A percentile compares a stretch with the other conserved stretches of the same genome.
Conservation (phyloP, 2,797 vertebrate genomes). For the Periparus ater region DNA sequence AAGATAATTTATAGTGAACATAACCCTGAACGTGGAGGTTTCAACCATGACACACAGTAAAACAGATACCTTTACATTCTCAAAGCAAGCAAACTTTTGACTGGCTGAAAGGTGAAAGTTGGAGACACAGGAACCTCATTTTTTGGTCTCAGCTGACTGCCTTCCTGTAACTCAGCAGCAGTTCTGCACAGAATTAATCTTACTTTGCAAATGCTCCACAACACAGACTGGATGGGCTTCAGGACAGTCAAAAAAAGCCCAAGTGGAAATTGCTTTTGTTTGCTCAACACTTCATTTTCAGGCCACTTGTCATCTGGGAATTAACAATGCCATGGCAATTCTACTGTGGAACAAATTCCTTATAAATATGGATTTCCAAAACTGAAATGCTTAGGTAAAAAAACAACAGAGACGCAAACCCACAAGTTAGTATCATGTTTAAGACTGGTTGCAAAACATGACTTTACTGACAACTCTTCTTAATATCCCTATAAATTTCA, state of each 20-base stretch:
- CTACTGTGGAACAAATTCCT: slow-evolving; percentile 12
- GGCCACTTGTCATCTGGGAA: neutral
- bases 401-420: neutral
- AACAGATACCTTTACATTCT: neutral
- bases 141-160: neutral
- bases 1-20: neutral
- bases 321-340: slow-evolving; percentile 21
- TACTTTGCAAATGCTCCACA: neutral
- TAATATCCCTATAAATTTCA: neutral
- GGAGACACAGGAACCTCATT: neutral
- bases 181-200: neutral
- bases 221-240: neutral
- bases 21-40: neutral
- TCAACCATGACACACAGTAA: neutral
- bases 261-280: neutral
- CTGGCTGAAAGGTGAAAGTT: neutral
- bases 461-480: neutral
- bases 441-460: slow-evolving; percentile 18
- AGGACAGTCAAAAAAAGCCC: neutral
- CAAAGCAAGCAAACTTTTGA: neutral
- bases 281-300: neutral
- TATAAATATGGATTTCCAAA: slow-evolving; percentile 48
- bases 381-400: slow-evolving; percentile 1
- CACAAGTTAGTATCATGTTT: neutral
- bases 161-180: neutral